phyloP scores from a whole-genome alignment of 2,797 vertebrate genomes.

The Thamnophis elegans region DNA sequence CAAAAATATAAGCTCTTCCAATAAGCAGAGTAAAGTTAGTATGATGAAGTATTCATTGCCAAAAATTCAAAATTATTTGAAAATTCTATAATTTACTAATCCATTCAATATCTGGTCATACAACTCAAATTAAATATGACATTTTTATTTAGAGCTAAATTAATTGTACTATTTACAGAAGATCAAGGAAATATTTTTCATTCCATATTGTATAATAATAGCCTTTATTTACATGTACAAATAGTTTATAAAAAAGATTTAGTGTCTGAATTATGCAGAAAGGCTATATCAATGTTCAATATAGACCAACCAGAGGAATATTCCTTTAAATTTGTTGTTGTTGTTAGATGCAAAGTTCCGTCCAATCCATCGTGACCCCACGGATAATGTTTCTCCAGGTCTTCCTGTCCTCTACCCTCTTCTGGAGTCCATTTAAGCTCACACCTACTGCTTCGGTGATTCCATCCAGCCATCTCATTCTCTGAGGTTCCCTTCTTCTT shows the following conservation, averaged over 20 bases:
- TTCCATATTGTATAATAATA: not conserved
- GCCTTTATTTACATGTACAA: not conserved
- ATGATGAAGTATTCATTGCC: conserved; percentile 13
- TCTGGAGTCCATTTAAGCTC: no score
- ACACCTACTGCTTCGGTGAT: no score
- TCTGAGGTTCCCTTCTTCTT: no score
- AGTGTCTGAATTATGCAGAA: not conserved
- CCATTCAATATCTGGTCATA: not conserved
- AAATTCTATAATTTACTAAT: conserved; percentile 19
- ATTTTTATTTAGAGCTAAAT: not conserved
- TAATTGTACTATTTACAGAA: not conserved
- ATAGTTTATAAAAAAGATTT: not conserved
- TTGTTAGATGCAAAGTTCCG: no score
- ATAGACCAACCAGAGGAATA: not conserved
- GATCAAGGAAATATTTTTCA: not conserved
- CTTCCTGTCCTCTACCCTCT: no score
- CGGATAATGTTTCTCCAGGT: no score
- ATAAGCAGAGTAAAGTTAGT: conserved; percentile 24
- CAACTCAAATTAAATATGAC: not conserved
- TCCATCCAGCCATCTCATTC: no score
- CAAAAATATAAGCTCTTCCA: not conserved
- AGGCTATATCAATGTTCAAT: not conserved
- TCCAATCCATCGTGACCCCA: no score
- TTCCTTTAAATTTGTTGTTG: no score
- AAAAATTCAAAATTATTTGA: conserved; percentile 4